A percentile compares a stretch with the other conserved stretches of the same genome.
Evolutionary conservation across 2,888 invertebrate genomes (phyloP).

Genomic region (Coelinius sp.): DNA sequence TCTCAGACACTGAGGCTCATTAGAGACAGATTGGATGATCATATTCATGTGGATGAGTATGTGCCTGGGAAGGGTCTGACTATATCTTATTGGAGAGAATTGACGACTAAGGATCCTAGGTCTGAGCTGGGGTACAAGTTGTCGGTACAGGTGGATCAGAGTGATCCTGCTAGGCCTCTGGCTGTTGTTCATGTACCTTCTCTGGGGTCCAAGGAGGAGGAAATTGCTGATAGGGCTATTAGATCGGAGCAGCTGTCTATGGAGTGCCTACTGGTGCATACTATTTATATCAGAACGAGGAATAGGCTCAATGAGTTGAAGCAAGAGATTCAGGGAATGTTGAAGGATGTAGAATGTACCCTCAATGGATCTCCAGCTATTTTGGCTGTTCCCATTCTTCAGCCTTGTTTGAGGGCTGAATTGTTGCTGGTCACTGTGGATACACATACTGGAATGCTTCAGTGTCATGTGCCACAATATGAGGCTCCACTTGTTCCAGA

Average conservation of each 20-base stretch:
- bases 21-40: constrained; percentile 89
- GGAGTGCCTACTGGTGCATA: constrained; percentile 94
- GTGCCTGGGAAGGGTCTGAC: constrained; percentile 89
- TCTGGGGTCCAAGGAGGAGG: constrained; percentile 79
- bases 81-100: constrained; percentile 93
- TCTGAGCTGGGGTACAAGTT: constrained; percentile 91
- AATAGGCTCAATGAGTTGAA: constrained; percentile 87
- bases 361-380: constrained; percentile 94
- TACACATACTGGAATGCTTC: constrained; percentile 92
- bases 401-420: constrained; percentile 92
- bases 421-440: constrained; percentile 94
- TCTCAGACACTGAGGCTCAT: constrained; percentile 91
- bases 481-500: constrained; percentile 85
- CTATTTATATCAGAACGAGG: constrained; percentile 92
- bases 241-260: constrained; percentile 94
- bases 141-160: constrained; percentile 89
- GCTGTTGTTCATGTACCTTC: constrained; percentile 80
- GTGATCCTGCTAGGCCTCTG: constrained; percentile 83
- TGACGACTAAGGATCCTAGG: constrained; percentile 79
- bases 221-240: constrained; percentile 84
- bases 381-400: constrained; percentile 89
- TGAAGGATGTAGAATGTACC: constrained; percentile 82
- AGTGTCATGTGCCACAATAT: constrained; percentile 94
- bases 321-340: constrained; percentile 80
- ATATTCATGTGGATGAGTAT: constrained; percentile 92